Percentiles rank a stretch among this genome's conserved stretches.
Conservation (phyloP, 2,113 vertebrate genomes). For the Bubo scandiacus region DNA sequence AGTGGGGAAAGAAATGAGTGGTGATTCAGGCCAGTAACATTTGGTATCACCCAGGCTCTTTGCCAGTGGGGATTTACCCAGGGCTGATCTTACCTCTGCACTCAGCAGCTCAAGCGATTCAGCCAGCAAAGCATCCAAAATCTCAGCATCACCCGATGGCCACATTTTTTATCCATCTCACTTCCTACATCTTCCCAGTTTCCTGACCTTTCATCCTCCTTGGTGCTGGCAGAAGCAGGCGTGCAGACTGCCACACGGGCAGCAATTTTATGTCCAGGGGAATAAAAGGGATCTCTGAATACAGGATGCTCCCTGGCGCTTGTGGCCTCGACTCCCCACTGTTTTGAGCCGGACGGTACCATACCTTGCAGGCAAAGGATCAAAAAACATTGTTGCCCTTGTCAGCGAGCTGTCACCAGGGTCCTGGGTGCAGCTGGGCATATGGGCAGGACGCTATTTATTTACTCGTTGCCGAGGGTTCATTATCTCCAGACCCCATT, state of each 20-base stretch:
- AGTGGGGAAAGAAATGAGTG: background rate
- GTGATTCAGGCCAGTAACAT: background rate
- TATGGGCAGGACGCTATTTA: background rate
- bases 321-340: background rate
- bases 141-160: background rate
- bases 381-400: background rate
- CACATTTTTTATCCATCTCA: background rate
- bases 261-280: background rate
- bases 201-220: background rate
- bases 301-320: background rate
- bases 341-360: rapidly evolving
- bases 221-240: background rate
- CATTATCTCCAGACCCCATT: background rate
- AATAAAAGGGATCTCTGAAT: background rate
- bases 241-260: background rate
- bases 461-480: background rate
- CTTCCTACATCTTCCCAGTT: background rate
- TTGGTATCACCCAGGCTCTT: background rate
- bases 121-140: background rate
- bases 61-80: background rate
- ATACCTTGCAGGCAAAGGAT: slow-evolving; percentile 10
- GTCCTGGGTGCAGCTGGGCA: slow-evolving; percentile 34
- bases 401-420: background rate
- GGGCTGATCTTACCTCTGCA: background rate
- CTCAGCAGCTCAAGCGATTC: rapidly evolving